Percentiles rank a stretch among this genome's conserved stretches.
Evolutionary conservation across 1,140 invertebrate species (phyloP).

Genomic region (Sinonovacula constricta): DNA sequence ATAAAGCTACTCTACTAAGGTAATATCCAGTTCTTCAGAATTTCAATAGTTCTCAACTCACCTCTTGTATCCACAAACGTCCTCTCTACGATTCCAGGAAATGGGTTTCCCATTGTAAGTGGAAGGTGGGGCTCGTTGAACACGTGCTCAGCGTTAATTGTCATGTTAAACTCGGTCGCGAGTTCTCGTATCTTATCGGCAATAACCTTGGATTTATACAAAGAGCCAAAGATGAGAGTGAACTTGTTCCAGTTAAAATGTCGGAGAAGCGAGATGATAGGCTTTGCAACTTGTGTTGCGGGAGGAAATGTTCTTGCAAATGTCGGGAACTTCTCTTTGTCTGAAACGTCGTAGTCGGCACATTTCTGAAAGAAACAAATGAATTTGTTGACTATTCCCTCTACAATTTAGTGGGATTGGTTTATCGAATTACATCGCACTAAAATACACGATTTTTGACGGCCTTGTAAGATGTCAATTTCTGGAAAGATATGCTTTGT

Average conservation of each 20-base stretch:
- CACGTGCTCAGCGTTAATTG: conserved; percentile 86
- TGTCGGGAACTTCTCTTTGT: conserved; percentile 90
- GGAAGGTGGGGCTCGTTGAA: conserved; percentile 81
- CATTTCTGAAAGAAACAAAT: conserved; percentile 93
- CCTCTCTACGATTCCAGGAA: conserved; percentile 87
- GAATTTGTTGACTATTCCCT: too few relatives aligned
- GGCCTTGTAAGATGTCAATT: too few relatives aligned
- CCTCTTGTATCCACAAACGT: conserved; percentile 94
- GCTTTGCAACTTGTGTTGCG: conserved; percentile 96
- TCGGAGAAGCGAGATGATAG: conserved; percentile 91
- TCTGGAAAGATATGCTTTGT: too few relatives aligned
- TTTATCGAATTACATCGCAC: too few relatives aligned
- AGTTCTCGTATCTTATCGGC: conserved; percentile 86
- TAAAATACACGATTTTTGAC: too few relatives aligned
- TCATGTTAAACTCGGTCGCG: conserved; percentile 87
- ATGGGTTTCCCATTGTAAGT: conserved; percentile 64
- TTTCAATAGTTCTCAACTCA: too few relatives aligned
- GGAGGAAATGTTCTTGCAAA: conserved; percentile 97
- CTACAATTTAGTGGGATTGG: too few relatives aligned
- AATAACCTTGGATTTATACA: conserved; percentile 85
- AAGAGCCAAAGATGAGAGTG: conserved; percentile 92
- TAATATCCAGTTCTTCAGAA: too few relatives aligned
- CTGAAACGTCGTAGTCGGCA: conserved; percentile 91
- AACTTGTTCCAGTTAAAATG: conserved; percentile 97
- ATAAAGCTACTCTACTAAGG: too few relatives aligned